These are phyloP conservation scores for Mungos mungo DNA, from an alignment of 2,113 vertebrate genomes.

Conservation along the genomic window DNA sequence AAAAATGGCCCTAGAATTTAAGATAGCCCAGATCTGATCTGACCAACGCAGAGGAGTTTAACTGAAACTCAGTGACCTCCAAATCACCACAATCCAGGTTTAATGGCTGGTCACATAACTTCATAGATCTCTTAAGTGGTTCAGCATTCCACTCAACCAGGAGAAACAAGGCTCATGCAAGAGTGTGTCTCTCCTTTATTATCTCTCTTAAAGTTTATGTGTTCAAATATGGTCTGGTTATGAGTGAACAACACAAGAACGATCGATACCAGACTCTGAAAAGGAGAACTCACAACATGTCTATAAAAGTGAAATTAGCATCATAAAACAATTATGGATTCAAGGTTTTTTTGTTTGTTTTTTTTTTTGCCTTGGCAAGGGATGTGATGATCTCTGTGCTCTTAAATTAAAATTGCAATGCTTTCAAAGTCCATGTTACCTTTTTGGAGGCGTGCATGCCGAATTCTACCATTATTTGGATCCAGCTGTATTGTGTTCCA, in stretches of 20 bases:
- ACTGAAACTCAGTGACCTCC: not conserved
- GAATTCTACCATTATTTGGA: not conserved
- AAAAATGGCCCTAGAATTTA: not conserved
- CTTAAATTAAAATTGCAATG: not conserved
- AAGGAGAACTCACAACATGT: slow-evolving; percentile 80
- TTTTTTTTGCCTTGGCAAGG: not conserved
- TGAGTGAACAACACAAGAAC: slow-evolving; percentile 85
- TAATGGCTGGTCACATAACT: slow-evolving; percentile 74
- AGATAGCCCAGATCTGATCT: not conserved
- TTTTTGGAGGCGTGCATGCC: not conserved
- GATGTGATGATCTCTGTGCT: not conserved
- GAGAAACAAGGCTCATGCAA: slow-evolving; percentile 70
- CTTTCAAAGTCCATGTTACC: not conserved
- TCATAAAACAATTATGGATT: slow-evolving; percentile 83
- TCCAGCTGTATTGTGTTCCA: not conserved
- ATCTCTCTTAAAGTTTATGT: slow-evolving; percentile 86
- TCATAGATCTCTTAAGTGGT: slow-evolving; percentile 76
- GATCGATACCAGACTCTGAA: slow-evolving; percentile 84
- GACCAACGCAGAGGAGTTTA: not conserved
- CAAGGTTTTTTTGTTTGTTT: not conserved
- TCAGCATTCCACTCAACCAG: slow-evolving; percentile 70
- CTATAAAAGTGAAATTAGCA: slow-evolving; percentile 86
- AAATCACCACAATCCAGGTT: slow-evolving; percentile 54
- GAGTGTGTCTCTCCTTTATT: slow-evolving; percentile 82
- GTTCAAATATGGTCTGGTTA: slow-evolving; percentile 86